Evolutionary conservation across 2,113 vertebrate species (phyloP).

Genomic region (Oreotrochilus melanogaster): DNA sequence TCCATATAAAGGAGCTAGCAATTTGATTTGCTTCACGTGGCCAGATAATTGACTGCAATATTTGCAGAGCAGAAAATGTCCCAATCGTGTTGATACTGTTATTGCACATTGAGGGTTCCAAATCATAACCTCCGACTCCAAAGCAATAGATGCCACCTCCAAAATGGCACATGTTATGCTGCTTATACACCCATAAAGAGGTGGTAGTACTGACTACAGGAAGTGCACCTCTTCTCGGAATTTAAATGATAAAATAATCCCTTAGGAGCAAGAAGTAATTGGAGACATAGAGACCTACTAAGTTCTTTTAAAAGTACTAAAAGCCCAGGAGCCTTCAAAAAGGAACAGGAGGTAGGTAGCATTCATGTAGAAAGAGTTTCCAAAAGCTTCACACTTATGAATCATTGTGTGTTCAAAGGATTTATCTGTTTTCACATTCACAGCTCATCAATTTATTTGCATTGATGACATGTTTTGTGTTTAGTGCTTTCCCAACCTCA

Average conservation of each 20-base stretch:
- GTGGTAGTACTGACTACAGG: not conserved
- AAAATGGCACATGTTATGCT: not conserved
- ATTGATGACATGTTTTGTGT: not conserved
- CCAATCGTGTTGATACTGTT: not conserved
- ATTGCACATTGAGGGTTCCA: not conserved
- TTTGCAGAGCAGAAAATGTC: not conserved
- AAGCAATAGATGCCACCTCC: not conserved
- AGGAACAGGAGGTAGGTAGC: not conserved
- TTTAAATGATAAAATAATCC: not conserved
- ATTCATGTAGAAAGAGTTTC: not conserved
- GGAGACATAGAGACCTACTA: not conserved
- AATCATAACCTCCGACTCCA: not conserved
- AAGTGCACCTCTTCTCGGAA: not conserved
- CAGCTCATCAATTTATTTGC: not conserved
- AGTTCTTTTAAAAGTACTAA: not conserved
- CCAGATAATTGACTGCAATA: not conserved
- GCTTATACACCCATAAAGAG: not conserved
- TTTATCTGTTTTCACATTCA: not conserved
- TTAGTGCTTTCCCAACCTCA: not conserved
- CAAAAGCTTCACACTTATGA: not conserved
- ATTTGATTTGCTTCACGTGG: not conserved
- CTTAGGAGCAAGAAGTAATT: not conserved
- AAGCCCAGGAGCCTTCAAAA: not conserved
- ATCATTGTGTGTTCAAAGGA: not conserved
- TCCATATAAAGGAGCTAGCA: not conserved